phyloP scores from a whole-genome alignment of 2,797 vertebrate genomes.

The Gila robusta region DNA sequence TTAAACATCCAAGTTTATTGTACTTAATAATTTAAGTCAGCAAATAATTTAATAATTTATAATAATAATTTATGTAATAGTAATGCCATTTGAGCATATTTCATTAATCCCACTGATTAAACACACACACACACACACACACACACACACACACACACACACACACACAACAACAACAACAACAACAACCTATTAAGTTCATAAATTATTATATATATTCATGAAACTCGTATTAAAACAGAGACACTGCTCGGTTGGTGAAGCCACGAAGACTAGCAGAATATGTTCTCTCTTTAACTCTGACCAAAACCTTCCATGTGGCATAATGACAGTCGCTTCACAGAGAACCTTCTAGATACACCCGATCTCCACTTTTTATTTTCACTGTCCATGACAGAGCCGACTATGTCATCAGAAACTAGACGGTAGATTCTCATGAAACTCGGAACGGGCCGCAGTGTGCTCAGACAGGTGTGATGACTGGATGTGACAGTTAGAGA shows the following conservation, averaged over 20 bases:
- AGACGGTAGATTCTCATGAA: constrained; percentile 8
- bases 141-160: background rate
- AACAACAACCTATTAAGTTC: too few species aligned
- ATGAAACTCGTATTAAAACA: background rate
- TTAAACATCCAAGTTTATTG: too few species aligned
- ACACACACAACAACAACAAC: background rate
- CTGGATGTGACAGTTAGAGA: constrained; percentile 59
- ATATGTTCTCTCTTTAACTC: background rate
- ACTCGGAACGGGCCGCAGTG: background rate
- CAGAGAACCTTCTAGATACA: background rate
- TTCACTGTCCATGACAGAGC: background rate
- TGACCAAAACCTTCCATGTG: constrained; percentile 5
- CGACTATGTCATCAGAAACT: constrained; percentile 7
- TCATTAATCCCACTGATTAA: background rate
- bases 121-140: background rate
- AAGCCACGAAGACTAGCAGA: background rate
- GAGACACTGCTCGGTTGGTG: background rate
- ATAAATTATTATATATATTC: background rate
- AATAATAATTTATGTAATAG: too few species aligned
- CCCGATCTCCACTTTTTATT: background rate
- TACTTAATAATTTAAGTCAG: too few species aligned
- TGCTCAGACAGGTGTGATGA: constrained; percentile 42
- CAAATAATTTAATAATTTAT: too few species aligned
- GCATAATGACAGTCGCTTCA: constrained; percentile 9
- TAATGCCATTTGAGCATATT: background rate